These are phyloP conservation scores for Rosalia funebris DNA, from an alignment of 2,888 invertebrate genomes.

Conservation along the genomic window DNA sequence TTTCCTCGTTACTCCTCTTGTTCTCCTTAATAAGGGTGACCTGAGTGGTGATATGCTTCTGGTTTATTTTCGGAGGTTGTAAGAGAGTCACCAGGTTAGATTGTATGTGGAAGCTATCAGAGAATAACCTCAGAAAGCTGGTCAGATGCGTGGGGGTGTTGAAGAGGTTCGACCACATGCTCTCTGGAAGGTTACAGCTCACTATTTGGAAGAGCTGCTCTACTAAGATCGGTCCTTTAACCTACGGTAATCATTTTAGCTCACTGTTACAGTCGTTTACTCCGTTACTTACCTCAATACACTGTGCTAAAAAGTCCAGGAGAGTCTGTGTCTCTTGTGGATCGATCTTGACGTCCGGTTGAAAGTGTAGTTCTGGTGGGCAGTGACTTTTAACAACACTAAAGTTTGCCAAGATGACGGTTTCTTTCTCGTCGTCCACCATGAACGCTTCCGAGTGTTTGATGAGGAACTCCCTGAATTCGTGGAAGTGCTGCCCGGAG, in stretches of 20 bases:
- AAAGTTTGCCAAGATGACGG: slow-evolving; percentile 77
- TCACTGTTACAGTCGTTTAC: background rate
- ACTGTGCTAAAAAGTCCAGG: slow-evolving; percentile 81
- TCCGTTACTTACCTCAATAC: slow-evolving; percentile 71
- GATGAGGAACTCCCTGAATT: slow-evolving; percentile 86
- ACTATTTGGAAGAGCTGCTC: slow-evolving; percentile 88
- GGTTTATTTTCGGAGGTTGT: slow-evolving; percentile 77
- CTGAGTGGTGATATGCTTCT: slow-evolving; percentile 58
- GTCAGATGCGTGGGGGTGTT: slow-evolving; percentile 90
- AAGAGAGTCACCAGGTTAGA: slow-evolving; percentile 89
- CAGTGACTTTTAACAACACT: slow-evolving; percentile 64
- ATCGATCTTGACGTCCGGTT: slow-evolving; percentile 83
- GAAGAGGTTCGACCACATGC: slow-evolving; percentile 82
- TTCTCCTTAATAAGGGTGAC: slow-evolving; percentile 48
- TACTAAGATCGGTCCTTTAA: slow-evolving; percentile 77
- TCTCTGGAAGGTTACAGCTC: slow-evolving; percentile 68
- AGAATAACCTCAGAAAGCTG: slow-evolving; percentile 91
- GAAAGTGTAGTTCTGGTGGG: slow-evolving; percentile 75
- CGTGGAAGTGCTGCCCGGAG: slow-evolving; percentile 92
- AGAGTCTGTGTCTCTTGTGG: slow-evolving; percentile 85
- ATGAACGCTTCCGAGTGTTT: slow-evolving; percentile 88
- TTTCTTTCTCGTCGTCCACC: slow-evolving; percentile 81
- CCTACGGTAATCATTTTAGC: slow-evolving; percentile 22
- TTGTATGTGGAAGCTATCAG: slow-evolving; percentile 94
- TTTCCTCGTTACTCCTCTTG: slow-evolving; percentile 46